These are phyloP conservation scores for Bombus waltoni DNA, from an alignment of 1,140 invertebrate genomes.

Conservation along the genomic window DNA sequence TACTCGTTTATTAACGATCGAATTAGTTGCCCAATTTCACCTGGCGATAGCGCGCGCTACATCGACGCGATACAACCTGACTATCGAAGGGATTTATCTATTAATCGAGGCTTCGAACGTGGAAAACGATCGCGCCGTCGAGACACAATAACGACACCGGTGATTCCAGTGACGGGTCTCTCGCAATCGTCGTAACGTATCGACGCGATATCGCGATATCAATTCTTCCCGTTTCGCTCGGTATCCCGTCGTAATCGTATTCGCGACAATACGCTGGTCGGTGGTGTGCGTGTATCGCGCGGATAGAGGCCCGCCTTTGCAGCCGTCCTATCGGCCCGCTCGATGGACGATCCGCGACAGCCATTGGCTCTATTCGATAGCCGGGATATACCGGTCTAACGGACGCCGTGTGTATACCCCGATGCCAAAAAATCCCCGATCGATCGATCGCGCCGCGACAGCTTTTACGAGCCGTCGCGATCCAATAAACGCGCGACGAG, in stretches of 20 bases:
- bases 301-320: not conserved
- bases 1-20: not conserved
- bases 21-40: not conserved
- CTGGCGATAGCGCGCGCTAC: not conserved
- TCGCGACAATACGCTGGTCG: slow-evolving; percentile 40
- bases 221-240: slow-evolving; percentile 30
- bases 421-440: slow-evolving; percentile 28
- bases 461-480: slow-evolving; percentile 22
- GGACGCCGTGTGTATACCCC: not conserved
- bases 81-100: slow-evolving; percentile 3
- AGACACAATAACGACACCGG: slow-evolving; percentile 20
- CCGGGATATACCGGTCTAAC: slow-evolving; percentile 13
- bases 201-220: slow-evolving; percentile 45
- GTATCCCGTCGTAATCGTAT: slow-evolving; percentile 48
- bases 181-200: slow-evolving; percentile 35
- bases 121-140: slow-evolving; percentile 9
- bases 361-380: slow-evolving; percentile 37
- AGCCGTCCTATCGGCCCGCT: not conserved
- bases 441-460: slow-evolving; percentile 12
- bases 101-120: not conserved
- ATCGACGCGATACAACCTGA: not conserved
- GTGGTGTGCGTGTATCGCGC: not conserved
- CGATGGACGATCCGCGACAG: slow-evolving; percentile 37
- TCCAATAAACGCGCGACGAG: slow-evolving; percentile 15
- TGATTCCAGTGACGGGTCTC: not conserved